phyloP scores from a whole-genome alignment of 1,140 invertebrate genomes.

The Ceratina japonica region DNA sequence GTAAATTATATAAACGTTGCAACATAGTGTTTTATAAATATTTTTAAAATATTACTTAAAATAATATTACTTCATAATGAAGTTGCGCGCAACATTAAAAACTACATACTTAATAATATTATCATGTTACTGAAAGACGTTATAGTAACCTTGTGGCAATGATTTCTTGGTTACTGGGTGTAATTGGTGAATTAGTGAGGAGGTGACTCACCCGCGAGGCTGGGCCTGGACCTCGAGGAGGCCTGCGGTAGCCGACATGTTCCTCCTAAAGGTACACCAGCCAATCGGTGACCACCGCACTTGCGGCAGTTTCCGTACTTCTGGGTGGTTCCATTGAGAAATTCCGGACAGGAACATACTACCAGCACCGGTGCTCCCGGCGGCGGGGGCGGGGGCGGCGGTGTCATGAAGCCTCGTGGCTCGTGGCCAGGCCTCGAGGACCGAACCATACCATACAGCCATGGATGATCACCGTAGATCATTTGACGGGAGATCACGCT shows the following conservation, averaged over 20 bases:
- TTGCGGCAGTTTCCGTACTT: constrained; percentile 88
- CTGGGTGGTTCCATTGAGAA: constrained; percentile 86
- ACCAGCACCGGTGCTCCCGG: constrained; percentile 83
- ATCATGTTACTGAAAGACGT: no score
- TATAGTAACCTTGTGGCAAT: no score
- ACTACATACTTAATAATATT: no score
- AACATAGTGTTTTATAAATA: no score
- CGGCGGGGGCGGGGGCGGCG: constrained; percentile 59
- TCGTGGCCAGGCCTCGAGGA: constrained; percentile 77
- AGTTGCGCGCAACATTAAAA: no score
- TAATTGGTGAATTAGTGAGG: no score
- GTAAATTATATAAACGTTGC: no score
- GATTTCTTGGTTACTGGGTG: no score
- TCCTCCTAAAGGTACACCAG: constrained; percentile 81
- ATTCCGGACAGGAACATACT: constrained; percentile 88
- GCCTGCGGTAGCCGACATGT: constrained; percentile 81
- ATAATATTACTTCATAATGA: no score
- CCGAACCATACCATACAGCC: constrained; percentile 88
- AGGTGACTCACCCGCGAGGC: constrained; percentile 70
- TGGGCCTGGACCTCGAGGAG: constrained; percentile 74
- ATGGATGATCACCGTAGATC: constrained; percentile 87
- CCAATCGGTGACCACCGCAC: constrained; percentile 87
- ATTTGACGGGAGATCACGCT: constrained; percentile 87
- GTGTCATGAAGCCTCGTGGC: constrained; percentile 55
- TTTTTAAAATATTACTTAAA: no score